A percentile compares a stretch with the other conserved stretches of the same genome.
phyloP scores from a whole-genome alignment of 1,140 invertebrate genomes.

The Scaptomyza hsui region DNA sequence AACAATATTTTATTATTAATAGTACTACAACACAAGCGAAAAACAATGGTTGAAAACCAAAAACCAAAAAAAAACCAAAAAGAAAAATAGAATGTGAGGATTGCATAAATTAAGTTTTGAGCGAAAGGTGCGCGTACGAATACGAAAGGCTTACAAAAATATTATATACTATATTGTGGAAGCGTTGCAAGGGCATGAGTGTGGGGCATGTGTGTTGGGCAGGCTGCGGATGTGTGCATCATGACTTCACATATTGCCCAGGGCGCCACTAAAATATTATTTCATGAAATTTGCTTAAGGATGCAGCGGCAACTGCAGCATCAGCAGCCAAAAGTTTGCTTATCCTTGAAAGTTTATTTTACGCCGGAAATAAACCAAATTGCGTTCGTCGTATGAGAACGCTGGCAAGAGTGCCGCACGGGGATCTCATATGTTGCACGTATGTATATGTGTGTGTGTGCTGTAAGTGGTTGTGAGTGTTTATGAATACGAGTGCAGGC shows the following conservation, averaged over 20 bases:
- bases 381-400: constrained; percentile 57
- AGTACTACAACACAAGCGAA: constrained; percentile 17
- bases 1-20: constrained; percentile 26
- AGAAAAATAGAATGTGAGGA: constrained; percentile 30
- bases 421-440: background rate
- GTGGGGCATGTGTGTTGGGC: constrained; percentile 1
- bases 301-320: constrained; percentile 56
- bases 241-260: constrained; percentile 74
- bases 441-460: background rate
- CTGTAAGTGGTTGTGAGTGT: constrained; percentile 25
- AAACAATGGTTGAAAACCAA: constrained; percentile 6
- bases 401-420: constrained; percentile 5
- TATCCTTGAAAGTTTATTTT: constrained; percentile 83
- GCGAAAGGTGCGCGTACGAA: constrained; percentile 66
- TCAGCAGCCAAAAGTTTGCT: constrained; percentile 74
- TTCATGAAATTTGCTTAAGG: constrained; percentile 81
- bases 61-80: background rate
- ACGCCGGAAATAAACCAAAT: constrained; percentile 81
- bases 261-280: constrained; percentile 81
- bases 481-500: constrained; percentile 23
- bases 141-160: constrained; percentile 68
- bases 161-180: constrained; percentile 62
- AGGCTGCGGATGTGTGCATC: constrained; percentile 55
- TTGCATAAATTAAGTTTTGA: constrained; percentile 64
- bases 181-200: constrained; percentile 6